Conservation (phyloP, 2,113 vertebrate genomes). For the Lates calcarifer region DNA sequence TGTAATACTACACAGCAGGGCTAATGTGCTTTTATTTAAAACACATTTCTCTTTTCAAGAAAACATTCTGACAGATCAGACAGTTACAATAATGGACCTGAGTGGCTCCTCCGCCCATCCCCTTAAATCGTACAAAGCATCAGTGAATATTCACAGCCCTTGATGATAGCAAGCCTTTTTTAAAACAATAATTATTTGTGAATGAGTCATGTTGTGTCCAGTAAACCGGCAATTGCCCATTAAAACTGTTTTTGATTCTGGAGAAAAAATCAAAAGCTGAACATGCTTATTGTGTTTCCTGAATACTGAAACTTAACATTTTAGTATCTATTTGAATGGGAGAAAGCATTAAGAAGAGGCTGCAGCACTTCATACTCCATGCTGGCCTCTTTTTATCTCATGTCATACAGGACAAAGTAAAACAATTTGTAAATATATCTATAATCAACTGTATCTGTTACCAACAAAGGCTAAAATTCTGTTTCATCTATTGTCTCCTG, state of each 20-base stretch:
- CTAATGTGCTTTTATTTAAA: background rate
- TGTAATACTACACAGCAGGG: background rate
- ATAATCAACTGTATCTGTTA: background rate
- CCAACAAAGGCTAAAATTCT: background rate
- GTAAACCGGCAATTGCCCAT: background rate
- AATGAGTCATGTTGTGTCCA: conserved; percentile 10
- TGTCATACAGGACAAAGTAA: background rate
- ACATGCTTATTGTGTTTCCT: background rate
- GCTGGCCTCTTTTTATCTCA: background rate
- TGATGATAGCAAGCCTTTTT: conserved; percentile 21
- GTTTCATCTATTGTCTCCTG: background rate
- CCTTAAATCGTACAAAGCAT: conserved; percentile 36
- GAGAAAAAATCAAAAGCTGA: background rate
- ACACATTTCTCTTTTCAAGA: conserved; percentile 14
- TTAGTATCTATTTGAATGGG: background rate
- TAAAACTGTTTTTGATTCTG: background rate
- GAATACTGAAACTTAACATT: background rate
- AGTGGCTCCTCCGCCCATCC: conserved; percentile 17
- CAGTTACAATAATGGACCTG: conserved; percentile 24
- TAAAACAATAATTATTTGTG: conserved; percentile 33
- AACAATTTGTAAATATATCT: background rate
- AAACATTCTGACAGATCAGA: conserved; percentile 43
- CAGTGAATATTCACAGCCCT: conserved; percentile 7
- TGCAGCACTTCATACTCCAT: background rate
- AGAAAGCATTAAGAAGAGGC: background rate